Conservation (phyloP, 2,113 vertebrate genomes). For the Cyanoderma ruficeps region DNA sequence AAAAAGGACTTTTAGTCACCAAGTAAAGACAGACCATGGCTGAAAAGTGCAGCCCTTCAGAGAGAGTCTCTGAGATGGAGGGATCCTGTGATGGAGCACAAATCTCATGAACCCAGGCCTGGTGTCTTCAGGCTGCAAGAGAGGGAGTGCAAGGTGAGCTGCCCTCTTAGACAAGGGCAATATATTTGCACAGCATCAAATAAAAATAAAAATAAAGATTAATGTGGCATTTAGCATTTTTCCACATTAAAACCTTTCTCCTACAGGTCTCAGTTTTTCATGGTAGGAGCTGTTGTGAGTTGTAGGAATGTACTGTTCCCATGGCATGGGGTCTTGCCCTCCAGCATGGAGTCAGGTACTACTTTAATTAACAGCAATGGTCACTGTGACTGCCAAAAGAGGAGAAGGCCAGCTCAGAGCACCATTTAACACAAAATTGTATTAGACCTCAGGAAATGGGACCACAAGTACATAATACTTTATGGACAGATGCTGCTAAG, state of each 20-base stretch:
- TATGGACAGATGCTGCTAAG: neutral
- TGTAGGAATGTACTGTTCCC: neutral
- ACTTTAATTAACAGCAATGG: neutral
- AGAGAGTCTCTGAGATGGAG: neutral
- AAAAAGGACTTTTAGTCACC: neutral
- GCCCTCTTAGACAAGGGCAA: neutral
- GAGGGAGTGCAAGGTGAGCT: neutral
- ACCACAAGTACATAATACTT: slow-evolving; percentile 24
- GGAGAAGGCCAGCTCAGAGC: neutral
- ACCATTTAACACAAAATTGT: slow-evolving; percentile 17
- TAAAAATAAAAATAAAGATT: neutral
- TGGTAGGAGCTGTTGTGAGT: neutral
- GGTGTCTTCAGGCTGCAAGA: neutral
- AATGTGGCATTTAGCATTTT: neutral
- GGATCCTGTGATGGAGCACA: neutral
- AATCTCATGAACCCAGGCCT: neutral
- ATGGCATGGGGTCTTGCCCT: neutral
- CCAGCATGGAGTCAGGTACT: neutral
- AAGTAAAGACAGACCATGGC: neutral
- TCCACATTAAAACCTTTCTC: neutral
- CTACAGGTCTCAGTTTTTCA: neutral
- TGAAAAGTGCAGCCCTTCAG: neutral
- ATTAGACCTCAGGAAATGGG: slow-evolving; percentile 24
- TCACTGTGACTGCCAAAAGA: neutral
- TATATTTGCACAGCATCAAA: neutral